These are phyloP conservation scores for Athene noctua DNA, from an alignment of 2,113 vertebrate species.

Conservation along the genomic window DNA sequence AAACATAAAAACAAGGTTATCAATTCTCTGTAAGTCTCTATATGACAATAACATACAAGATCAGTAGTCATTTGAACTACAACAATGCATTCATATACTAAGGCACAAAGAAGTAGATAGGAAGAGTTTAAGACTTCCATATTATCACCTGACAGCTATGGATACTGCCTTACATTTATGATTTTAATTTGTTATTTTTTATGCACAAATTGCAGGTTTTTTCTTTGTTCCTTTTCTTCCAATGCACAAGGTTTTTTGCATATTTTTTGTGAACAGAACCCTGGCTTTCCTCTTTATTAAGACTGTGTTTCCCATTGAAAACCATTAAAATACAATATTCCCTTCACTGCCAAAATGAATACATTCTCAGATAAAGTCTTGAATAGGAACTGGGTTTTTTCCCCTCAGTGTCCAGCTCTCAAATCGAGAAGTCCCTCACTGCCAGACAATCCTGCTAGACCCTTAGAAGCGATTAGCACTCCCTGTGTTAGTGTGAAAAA, in stretches of 20 bases:
- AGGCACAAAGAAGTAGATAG: not conserved
- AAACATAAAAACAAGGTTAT: not conserved
- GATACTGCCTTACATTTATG: not conserved
- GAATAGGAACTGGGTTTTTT: not conserved
- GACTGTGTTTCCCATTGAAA: not conserved
- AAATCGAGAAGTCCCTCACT: not conserved
- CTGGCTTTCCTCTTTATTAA: not conserved
- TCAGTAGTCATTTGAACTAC: not conserved
- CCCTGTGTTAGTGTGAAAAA: not conserved
- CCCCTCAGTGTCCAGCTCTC: not conserved
- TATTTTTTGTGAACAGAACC: not conserved
- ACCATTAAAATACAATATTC: not conserved
- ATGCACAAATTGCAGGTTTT: not conserved
- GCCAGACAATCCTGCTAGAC: not conserved
- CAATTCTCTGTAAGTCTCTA: not conserved
- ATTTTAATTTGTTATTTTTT: not conserved
- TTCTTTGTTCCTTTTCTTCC: not conserved
- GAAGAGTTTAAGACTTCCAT: not conserved
- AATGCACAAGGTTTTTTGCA: not conserved
- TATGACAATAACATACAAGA: not conserved
- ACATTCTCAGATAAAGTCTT: not conserved
- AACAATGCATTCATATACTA: not conserved
- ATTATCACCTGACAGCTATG: not conserved
- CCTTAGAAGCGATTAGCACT: conserved; percentile 24
- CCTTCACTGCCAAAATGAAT: not conserved